Percentiles rank a stretch among this genome's conserved stretches.
These are phyloP conservation scores for Epinephelus cyanopodus DNA, from an alignment of 2,113 vertebrate genomes.

Conservation along the genomic window DNA sequence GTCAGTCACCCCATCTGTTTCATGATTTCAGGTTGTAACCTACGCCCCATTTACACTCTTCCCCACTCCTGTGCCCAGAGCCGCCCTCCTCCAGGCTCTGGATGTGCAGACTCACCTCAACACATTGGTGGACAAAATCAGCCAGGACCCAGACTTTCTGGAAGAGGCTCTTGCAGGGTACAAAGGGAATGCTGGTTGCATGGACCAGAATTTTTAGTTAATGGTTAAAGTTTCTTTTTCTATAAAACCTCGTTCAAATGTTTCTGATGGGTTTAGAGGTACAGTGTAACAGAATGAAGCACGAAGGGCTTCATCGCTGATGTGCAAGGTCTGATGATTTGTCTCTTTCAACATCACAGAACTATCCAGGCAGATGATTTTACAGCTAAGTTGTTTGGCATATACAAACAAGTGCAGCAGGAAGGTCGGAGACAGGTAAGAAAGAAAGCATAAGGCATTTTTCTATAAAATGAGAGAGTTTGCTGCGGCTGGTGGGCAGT, in stretches of 20 bases:
- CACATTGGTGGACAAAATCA: constrained; percentile 91
- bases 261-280: background rate
- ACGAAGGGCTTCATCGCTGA: background rate
- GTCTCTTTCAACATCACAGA: background rate
- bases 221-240: background rate
- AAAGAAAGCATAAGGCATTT: no score
- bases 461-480: no score
- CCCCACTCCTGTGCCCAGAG: constrained; percentile 87
- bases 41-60: constrained; percentile 93
- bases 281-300: background rate
- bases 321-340: background rate
- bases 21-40: constrained; percentile 86
- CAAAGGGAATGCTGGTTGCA: background rate
- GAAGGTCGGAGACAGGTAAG: constrained; percentile 4
- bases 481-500: no score
- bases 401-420: constrained; percentile 12
- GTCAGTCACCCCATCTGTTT: no score
- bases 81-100: constrained; percentile 88
- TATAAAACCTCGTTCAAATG: background rate
- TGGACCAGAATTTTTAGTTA: background rate
- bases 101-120: constrained; percentile 92
- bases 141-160: constrained; percentile 89
- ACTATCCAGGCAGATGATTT: constrained; percentile 21
- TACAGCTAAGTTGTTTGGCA: constrained; percentile 4
- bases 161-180: constrained; percentile 57